Base-by-base conservation (phyloP, 2,888 invertebrate species). In the Macrophya alboannulata region DNA sequence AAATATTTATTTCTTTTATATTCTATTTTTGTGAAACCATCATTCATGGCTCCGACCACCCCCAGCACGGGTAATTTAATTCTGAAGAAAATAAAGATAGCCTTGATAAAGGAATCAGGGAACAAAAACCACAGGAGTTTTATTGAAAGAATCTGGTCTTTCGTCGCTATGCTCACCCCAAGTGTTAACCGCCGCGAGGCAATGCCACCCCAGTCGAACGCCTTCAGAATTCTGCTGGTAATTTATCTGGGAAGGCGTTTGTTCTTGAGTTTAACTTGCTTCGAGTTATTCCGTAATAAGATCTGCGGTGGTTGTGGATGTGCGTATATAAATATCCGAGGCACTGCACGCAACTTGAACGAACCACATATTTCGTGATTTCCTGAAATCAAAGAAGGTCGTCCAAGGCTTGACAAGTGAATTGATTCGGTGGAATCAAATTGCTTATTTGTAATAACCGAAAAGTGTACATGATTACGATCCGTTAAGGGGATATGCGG, bases 91-190 rank as follows among this genome's bases (percentile, higher is more conserved):
- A 65, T 65, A 59, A 79, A 79, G 79, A 31, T 82, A 59, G 82
- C 21, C 25, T 43, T 65, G 82, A 82, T 82, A 82, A 82, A 65
- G 43, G 82, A 82, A 82, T 68, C 65, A 25, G 82, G 43, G 45
- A 82, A 68, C 45, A 45, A 82, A 82, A 82, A 31, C 48, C 65
- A 21, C 40, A 45, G 82, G 82, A 82, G 65, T 82, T 65, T 82
- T 68, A 82, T 82, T 82, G 82, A 82, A 82, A 82, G 65, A 82
- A 82, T 40, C 82, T 82, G 82, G 82, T 68, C 62, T 68, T 45
- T 43, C 82, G 65, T 82, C 65, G 48, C 79, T 6, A 21, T 68
- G 82, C 82, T 65, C 82, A 43, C 65, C 45, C 65, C 65, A 65
- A 82, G 65, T 65, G 82, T 82, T 82, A 68, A 82, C 82, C 65